A percentile compares a stretch with the other conserved stretches of the same genome.
phyloP scores from a whole-genome alignment of 2,888 invertebrate species.

The Drosophila quinaria region DNA sequence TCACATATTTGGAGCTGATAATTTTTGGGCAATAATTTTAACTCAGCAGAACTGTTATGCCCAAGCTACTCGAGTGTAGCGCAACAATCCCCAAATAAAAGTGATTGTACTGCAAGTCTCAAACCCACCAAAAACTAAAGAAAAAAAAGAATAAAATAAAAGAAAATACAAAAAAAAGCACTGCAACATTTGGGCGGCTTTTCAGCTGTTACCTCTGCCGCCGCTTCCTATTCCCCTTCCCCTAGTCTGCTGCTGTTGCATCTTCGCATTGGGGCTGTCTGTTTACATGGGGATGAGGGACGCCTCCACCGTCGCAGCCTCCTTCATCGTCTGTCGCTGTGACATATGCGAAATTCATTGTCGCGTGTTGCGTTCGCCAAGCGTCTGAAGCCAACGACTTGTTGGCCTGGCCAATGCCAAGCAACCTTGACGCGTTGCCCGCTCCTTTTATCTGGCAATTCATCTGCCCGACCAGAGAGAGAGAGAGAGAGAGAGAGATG shows the following conservation, averaged over 20 bases:
- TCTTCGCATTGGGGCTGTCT: conserved; percentile 39
- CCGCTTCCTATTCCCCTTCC: background rate
- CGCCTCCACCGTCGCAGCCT: conserved; percentile 27
- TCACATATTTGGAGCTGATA: no score
- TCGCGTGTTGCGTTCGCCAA: conserved; percentile 70
- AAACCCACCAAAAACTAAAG: conserved; percentile 49
- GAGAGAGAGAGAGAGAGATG: background rate
- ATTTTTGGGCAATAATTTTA: background rate
- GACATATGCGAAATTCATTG: conserved; percentile 83
- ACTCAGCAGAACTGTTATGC: conserved; percentile 11
- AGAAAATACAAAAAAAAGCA: conserved; percentile 34
- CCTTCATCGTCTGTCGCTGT: conserved; percentile 49
- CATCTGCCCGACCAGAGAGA: conserved; percentile 41
- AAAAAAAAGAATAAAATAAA: conserved; percentile 15
- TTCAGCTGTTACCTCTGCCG: conserved; percentile 65
- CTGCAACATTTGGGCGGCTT: conserved; percentile 60
- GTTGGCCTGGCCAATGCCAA: conserved; percentile 55
- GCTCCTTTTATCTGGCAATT: conserved; percentile 59
- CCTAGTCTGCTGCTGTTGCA: background rate
- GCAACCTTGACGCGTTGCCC: conserved; percentile 70
- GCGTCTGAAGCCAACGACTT: conserved; percentile 59
- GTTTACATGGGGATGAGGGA: conserved; percentile 62
- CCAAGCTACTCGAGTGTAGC: conserved; percentile 27
- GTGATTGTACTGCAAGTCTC: conserved; percentile 65
- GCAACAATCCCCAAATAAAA: conserved; percentile 76